phyloP scores from a whole-genome alignment of 2,797 vertebrate genomes.

The Liparis tanakae region DNA sequence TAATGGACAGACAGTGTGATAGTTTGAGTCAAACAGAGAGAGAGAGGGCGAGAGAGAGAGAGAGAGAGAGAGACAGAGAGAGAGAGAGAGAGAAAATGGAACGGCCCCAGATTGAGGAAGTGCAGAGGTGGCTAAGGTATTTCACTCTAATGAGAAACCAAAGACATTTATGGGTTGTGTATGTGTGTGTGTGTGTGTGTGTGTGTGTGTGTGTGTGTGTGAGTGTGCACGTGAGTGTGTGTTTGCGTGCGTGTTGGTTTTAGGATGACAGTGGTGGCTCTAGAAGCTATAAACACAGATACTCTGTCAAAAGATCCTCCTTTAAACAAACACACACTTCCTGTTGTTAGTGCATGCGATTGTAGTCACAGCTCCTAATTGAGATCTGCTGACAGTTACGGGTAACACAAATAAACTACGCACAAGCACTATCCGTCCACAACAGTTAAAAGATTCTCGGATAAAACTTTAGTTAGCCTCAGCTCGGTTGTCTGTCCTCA shows the following conservation, averaged over 20 bases:
- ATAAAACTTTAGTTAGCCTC: slow-evolving; percentile 3
- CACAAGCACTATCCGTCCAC: slow-evolving; percentile 41
- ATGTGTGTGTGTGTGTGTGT: slow-evolving; percentile 16
- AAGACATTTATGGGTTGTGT: slow-evolving; percentile 25
- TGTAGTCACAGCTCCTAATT: slow-evolving; percentile 71
- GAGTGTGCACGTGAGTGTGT: slow-evolving; percentile 23
- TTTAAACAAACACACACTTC: slow-evolving; percentile 84
- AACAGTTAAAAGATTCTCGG: slow-evolving; percentile 36
- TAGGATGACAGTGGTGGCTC: slow-evolving; percentile 54
- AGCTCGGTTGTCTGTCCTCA: slow-evolving; percentile 2
- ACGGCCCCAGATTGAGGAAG: slow-evolving; percentile 14
- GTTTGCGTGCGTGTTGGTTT: slow-evolving; percentile 25
- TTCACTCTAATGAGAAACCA: slow-evolving; percentile 47
- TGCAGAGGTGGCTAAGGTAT: slow-evolving; percentile 44
- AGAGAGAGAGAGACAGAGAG: slow-evolving; percentile 36
- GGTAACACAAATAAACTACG: slow-evolving; percentile 62
- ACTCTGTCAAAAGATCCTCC: slow-evolving; percentile 73
- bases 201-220: slow-evolving; percentile 9
- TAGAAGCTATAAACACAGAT: slow-evolving; percentile 80
- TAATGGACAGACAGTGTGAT: neutral
- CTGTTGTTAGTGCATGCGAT: slow-evolving; percentile 70
- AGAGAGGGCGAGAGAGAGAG: slow-evolving; percentile 34
- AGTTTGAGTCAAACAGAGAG: slow-evolving; percentile 1
- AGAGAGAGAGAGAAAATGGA: slow-evolving; percentile 30
- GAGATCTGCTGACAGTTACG: slow-evolving; percentile 64